Evolutionary conservation across 1,140 invertebrate genomes (phyloP).

Genomic region (Ctenoplectra terminalis): DNA sequence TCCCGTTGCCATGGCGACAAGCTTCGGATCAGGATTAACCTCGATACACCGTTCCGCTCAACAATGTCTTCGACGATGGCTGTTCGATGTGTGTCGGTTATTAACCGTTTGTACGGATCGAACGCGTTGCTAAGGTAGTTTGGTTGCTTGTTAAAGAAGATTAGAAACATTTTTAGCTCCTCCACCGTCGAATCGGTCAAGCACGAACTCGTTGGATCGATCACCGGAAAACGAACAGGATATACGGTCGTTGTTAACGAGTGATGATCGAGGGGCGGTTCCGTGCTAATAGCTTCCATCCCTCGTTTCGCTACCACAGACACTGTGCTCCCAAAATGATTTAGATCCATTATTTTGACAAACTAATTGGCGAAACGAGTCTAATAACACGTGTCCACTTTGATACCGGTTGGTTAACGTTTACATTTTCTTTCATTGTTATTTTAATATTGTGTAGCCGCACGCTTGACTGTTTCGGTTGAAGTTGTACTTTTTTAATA

Average conservation of each 20-base stretch:
- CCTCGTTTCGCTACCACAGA: conserved; percentile 37
- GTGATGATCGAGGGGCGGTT: conserved; percentile 63
- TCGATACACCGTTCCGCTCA: no score
- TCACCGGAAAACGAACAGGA: conserved; percentile 28
- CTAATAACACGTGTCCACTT: no score
- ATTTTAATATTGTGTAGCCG: no score
- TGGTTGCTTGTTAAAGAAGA: no score
- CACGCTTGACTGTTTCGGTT: no score
- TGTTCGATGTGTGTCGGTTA: no score
- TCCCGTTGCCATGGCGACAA: not conserved
- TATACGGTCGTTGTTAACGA: conserved; percentile 53
- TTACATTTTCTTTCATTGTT: no score
- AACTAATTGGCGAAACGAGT: conserved; percentile 54
- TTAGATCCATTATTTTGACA: conserved; percentile 44
- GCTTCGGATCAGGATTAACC: not conserved
- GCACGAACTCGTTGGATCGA: not conserved
- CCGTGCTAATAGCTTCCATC: conserved; percentile 68
- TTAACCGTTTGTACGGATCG: no score
- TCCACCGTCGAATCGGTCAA: not conserved
- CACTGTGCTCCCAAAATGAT: conserved; percentile 54
- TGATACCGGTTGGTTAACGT: no score
- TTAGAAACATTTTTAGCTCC: not conserved
- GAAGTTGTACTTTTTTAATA: no score
- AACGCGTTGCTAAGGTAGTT: no score
- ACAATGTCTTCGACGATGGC: no score